These are phyloP conservation scores for Tuta absoluta DNA, from an alignment of 2,888 invertebrate genomes.

Conservation along the genomic window DNA sequence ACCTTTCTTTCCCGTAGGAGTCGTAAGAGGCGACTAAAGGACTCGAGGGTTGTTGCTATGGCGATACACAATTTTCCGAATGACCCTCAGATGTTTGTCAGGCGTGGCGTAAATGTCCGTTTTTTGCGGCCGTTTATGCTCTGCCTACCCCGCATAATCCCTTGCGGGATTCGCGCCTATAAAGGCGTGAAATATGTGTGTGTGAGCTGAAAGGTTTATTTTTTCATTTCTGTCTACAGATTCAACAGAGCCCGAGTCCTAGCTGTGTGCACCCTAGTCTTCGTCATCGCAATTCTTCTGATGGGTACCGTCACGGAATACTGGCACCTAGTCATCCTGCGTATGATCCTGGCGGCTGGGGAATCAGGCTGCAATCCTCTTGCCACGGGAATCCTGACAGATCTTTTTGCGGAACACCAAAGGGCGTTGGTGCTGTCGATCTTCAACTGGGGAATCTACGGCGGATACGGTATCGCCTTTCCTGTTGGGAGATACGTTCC, in stretches of 20 bases:
- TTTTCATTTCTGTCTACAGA: conserved; percentile 45
- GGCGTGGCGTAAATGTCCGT: no score
- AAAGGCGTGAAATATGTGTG: no score
- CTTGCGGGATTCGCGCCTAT: no score
- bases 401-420: conserved; percentile 89
- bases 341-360: conserved; percentile 93
- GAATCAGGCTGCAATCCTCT: conserved; percentile 94
- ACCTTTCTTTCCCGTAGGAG: no score
- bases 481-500: conserved; percentile 94
- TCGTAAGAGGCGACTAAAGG: no score
- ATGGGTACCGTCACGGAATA: conserved; percentile 92
- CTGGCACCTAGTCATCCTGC: conserved; percentile 93
- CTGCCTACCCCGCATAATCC: no score
- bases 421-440: conserved; percentile 94
- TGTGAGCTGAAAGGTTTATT: no score
- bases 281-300: conserved; percentile 91
- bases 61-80: no score
- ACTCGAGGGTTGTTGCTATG: no score
- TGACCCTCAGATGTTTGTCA: no score
- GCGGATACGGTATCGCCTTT: conserved; percentile 95
- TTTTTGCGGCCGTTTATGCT: no score
- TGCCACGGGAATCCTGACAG: conserved; percentile 91
- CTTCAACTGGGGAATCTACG: conserved; percentile 98
- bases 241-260: conserved; percentile 88
- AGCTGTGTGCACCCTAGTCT: conserved; percentile 88